Evolutionary conservation across 30 jellyfish, hydroid and myxozoan species (phyloP).

Genomic region (Turritopsis rubra): DNA sequence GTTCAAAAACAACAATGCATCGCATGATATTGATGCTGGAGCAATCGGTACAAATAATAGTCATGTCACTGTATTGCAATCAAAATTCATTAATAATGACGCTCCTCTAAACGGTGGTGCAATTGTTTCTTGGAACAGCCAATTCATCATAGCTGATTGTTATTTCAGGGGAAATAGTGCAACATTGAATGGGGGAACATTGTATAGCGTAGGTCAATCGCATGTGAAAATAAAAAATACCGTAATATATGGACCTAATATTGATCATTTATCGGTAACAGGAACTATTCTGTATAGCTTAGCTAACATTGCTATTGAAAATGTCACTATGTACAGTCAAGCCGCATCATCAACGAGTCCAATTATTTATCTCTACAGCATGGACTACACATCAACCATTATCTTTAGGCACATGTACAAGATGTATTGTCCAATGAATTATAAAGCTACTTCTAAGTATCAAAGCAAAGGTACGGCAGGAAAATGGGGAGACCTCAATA

Average conservation of each 20-base stretch:
- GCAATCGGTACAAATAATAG: not conserved
- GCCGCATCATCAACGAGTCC: not conserved
- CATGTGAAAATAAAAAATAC: not conserved
- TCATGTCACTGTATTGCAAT: not conserved
- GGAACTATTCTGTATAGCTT: not conserved
- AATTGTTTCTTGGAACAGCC: not conserved
- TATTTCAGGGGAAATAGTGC: not conserved
- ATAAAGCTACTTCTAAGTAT: not conserved
- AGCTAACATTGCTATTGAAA: not conserved
- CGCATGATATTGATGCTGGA: not conserved
- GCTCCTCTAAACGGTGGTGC: not conserved
- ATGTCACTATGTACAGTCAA: not conserved
- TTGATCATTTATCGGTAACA: not conserved
- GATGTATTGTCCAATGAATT: not conserved
- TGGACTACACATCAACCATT: not conserved
- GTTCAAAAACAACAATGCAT: not conserved
- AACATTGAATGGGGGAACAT: not conserved
- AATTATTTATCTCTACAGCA: not conserved
- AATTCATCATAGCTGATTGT: not conserved
- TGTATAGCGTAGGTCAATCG: not conserved
- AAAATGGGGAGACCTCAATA: not conserved
- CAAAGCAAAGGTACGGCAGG: not conserved
- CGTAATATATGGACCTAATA: not conserved
- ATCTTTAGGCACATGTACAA: not conserved
- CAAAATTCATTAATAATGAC: not conserved